Conservation (phyloP, 2,113 vertebrate species). For the Pelodiscus sinensis region DNA sequence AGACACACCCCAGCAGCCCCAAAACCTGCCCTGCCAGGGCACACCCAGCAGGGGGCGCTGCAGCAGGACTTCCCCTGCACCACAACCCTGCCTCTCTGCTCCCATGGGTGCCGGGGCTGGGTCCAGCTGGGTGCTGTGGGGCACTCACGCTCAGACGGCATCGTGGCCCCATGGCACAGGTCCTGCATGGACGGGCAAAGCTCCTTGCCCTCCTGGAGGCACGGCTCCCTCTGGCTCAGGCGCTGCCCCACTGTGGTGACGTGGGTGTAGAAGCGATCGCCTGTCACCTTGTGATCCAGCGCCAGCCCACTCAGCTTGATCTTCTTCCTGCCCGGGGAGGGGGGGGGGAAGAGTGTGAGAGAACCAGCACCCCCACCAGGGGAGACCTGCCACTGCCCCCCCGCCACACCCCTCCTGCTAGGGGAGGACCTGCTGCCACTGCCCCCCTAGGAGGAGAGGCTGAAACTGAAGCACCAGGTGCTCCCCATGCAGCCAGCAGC, state of each 20-base stretch:
- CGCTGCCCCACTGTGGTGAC: constrained; percentile 76
- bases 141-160: constrained; percentile 73
- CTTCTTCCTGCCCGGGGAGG: constrained; percentile 76
- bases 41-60: not conserved
- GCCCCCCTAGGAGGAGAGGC: not conserved
- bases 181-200: constrained; percentile 71
- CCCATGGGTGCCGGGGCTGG: not conserved
- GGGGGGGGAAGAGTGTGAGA: not conserved
- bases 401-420: not conserved
- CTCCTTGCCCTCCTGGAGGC: constrained; percentile 53
- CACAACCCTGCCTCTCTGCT: not conserved
- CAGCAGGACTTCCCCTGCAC: not conserved
- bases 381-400: not conserved
- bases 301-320: constrained; percentile 61
- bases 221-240: constrained; percentile 75
- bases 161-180: not conserved
- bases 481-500: no score
- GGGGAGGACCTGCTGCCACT: not conserved
- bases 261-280: constrained; percentile 76
- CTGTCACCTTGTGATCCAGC: constrained; percentile 76
- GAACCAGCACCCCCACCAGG: not conserved
- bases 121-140: not conserved
- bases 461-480: no score
- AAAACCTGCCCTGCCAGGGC: not conserved
- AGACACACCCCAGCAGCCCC: no score